Percentiles rank a stretch among this genome's conserved stretches.
Evolutionary conservation across 1,140 invertebrate species (phyloP).

Genomic region (Idris sp.): DNA sequence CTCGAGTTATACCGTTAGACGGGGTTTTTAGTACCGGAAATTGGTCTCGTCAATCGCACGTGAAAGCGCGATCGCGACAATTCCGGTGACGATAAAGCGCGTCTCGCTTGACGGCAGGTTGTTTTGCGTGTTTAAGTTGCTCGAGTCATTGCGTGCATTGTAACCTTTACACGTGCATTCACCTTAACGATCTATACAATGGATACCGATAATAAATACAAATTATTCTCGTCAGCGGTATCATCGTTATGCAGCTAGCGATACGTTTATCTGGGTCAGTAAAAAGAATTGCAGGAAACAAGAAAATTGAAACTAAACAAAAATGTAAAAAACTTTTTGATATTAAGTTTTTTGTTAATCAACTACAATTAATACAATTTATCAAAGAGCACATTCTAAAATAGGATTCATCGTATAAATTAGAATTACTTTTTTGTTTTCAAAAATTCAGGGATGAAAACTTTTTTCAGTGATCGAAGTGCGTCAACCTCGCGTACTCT

Average conservation of each 20-base stretch:
- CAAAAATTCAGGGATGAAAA: too few species aligned
- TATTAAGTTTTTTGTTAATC: too few species aligned
- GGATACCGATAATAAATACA: constrained; percentile 26
- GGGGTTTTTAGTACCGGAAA: background rate
- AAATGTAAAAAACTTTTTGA: too few species aligned
- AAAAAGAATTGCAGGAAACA: too few species aligned
- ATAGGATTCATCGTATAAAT: too few species aligned
- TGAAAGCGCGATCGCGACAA: background rate
- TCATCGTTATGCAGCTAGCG: constrained; percentile 32
- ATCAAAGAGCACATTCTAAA: too few species aligned
- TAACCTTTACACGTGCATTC: constrained; percentile 35
- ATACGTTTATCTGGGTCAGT: constrained; percentile 28
- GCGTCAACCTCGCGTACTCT: background rate
- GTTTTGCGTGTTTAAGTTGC: constrained; percentile 8
- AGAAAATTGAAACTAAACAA: too few species aligned
- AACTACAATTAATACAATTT: too few species aligned
- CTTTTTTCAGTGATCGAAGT: too few species aligned
- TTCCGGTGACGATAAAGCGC: constrained; percentile 18
- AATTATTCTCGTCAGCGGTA: constrained; percentile 24
- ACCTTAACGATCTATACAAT: constrained; percentile 26
- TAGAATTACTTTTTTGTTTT: too few species aligned
- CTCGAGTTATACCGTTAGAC: too few species aligned
- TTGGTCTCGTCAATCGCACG: constrained; percentile 2
- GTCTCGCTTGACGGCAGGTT: constrained; percentile 13
- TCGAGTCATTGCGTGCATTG: constrained; percentile 16